Percentiles rank a stretch among this genome's conserved stretches.
Evolutionary conservation across 1,140 invertebrate genomes (phyloP).

Genomic region (Trachelipus rathkii): DNA sequence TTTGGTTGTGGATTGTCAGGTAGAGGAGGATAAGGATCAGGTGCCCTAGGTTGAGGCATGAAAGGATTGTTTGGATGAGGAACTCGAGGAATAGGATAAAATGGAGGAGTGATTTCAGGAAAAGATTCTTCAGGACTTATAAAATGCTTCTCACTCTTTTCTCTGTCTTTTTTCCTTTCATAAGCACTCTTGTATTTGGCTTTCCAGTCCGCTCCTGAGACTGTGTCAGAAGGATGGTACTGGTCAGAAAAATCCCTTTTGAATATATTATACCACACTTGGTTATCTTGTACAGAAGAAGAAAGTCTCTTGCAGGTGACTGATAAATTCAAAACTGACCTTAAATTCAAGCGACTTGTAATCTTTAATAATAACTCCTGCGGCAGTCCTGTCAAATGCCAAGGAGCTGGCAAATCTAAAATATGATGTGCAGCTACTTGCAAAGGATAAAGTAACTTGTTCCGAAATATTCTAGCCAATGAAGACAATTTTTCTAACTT

Average conservation of each 20-base stretch:
- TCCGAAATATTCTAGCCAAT: constrained; percentile 31
- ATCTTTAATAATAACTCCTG: constrained; percentile 34
- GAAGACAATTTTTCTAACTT: constrained; percentile 25
- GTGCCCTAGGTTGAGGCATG: constrained; percentile 30
- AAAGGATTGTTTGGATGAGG: constrained; percentile 25
- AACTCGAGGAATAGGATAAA: constrained; percentile 14
- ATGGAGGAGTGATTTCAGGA: constrained; percentile 23
- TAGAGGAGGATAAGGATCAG: constrained; percentile 24
- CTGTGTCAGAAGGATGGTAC: constrained; percentile 1
- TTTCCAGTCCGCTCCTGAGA: constrained; percentile 16
- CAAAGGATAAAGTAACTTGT: constrained; percentile 34
- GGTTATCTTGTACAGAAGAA: constrained; percentile 30
- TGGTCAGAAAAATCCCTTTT: constrained; percentile 33
- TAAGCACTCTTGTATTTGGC: constrained; percentile 31
- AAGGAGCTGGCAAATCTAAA: constrained; percentile 38
- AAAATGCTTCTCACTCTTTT: constrained; percentile 6
- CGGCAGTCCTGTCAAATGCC: constrained; percentile 39
- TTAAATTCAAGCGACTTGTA: constrained; percentile 22
- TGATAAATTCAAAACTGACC: constrained; percentile 25
- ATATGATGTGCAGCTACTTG: constrained; percentile 39
- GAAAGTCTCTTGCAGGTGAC: constrained; percentile 31
- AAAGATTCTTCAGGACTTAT: constrained; percentile 17
- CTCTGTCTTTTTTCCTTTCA: constrained; percentile 17
- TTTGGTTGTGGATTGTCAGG: constrained; percentile 34
- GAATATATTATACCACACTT: constrained; percentile 37